phyloP scores from a whole-genome alignment of 2,113 vertebrate species.

The Alaudala cheleensis region DNA sequence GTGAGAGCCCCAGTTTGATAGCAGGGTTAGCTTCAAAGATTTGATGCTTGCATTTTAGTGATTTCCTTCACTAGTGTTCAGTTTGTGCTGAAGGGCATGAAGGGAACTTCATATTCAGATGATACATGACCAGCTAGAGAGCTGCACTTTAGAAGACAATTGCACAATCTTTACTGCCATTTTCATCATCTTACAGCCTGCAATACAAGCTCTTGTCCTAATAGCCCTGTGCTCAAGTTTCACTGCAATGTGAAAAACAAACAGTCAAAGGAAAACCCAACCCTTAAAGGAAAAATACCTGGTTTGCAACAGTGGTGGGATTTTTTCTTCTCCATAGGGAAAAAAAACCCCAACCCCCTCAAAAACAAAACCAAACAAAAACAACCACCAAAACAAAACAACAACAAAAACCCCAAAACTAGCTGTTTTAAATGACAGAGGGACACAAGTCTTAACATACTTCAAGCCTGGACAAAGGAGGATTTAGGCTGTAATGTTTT shows the following conservation, averaged over 20 bases:
- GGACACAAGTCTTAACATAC: background rate
- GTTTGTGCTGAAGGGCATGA: slow-evolving; percentile 40
- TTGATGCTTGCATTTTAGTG: slow-evolving; percentile 20
- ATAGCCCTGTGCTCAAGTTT: slow-evolving; percentile 29
- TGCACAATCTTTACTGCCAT: slow-evolving; percentile 55
- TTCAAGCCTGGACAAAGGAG: slow-evolving; percentile 1
- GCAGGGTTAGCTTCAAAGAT: slow-evolving; percentile 47
- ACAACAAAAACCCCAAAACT: background rate
- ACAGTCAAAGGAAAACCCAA: background rate
- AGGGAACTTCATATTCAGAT: slow-evolving; percentile 36
- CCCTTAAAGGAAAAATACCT: slow-evolving; percentile 35
- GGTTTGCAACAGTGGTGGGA: background rate
- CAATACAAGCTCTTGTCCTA: slow-evolving; percentile 14
- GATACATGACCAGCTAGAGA: slow-evolving; percentile 13
- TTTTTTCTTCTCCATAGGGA: background rate
- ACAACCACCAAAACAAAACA: background rate
- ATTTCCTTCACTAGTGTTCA: slow-evolving; percentile 43
- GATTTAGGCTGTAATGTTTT: slow-evolving; percentile 24
- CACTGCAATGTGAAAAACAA: slow-evolving; percentile 43
- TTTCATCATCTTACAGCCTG: slow-evolving; percentile 49
- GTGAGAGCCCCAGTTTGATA: slow-evolving; percentile 39
- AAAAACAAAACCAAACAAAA: background rate
- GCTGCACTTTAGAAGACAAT: slow-evolving; percentile 24
- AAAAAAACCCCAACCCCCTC: background rate
- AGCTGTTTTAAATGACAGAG: background rate